These are phyloP conservation scores for Sceloporus undulatus DNA, from an alignment of 2,113 vertebrate genomes.

Conservation along the genomic window DNA sequence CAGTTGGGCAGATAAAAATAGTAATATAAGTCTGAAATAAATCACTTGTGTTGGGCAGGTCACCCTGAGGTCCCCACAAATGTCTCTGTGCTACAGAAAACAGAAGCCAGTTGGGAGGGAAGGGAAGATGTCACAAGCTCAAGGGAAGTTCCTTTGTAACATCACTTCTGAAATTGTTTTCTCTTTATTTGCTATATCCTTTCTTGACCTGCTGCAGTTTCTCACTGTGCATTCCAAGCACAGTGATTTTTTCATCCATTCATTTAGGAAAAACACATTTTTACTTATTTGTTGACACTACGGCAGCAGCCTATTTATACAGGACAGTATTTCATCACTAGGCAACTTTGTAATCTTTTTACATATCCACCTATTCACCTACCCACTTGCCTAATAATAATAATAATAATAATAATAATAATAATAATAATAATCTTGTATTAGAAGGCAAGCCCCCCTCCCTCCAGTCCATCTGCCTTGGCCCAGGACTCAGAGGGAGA, in stretches of 20 bases:
- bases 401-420: neutral
- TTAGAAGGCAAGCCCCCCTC: too few species aligned
- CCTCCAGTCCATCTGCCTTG: too few species aligned
- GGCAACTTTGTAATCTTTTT: slow-evolving; percentile 1
- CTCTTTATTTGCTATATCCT: slow-evolving; percentile 25
- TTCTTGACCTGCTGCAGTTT: slow-evolving; percentile 51
- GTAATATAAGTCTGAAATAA: slow-evolving; percentile 59
- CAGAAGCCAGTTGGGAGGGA: too few species aligned
- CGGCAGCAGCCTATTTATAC: slow-evolving; percentile 51
- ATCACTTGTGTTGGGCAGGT: slow-evolving; percentile 54
- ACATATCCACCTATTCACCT: too few species aligned
- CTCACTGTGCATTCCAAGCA: slow-evolving; percentile 27
- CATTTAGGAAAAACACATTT: slow-evolving; percentile 43
- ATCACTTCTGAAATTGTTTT: slow-evolving; percentile 45
- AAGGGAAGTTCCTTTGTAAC: slow-evolving; percentile 28
- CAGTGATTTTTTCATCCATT: slow-evolving; percentile 59
- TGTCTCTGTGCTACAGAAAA: slow-evolving; percentile 33
- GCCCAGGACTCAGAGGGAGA: too few species aligned
- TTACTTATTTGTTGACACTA: slow-evolving; percentile 59
- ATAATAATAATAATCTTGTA: too few species aligned
- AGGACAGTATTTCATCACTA: slow-evolving; percentile 56
- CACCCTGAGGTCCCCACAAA: slow-evolving; percentile 39
- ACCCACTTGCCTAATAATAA: neutral
- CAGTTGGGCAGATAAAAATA: slow-evolving; percentile 64
- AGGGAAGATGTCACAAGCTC: too few species aligned